These are phyloP conservation scores for Camponotus vicinus DNA, from an alignment of 1,140 invertebrate genomes.

Conservation along the genomic window DNA sequence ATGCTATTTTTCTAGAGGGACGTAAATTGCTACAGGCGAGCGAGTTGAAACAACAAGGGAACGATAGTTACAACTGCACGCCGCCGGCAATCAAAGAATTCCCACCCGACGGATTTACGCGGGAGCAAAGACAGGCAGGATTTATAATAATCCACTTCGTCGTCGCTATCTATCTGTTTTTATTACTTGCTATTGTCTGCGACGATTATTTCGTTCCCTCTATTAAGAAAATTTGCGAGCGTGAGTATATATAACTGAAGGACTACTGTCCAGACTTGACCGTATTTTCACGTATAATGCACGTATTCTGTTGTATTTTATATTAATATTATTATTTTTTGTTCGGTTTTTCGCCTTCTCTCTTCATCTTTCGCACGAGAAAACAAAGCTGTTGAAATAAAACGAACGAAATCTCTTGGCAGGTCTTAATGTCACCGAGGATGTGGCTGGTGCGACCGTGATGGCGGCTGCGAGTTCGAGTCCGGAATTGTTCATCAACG, in stretches of 20 bases:
- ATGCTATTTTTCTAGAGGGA: conserved; percentile 42
- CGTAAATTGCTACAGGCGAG: conserved; percentile 79
- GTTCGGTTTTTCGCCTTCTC: background rate
- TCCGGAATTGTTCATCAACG: conserved; percentile 88
- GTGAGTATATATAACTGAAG: conserved; percentile 80
- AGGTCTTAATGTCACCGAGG: conserved; percentile 86
- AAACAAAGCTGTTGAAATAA: background rate
- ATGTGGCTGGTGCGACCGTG: conserved; percentile 89
- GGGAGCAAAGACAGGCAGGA: conserved; percentile 83
- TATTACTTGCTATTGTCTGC: conserved; percentile 87
- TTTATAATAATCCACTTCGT: conserved; percentile 87
- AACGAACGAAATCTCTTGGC: conserved; percentile 38
- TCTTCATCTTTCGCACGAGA: background rate
- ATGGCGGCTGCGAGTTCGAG: conserved; percentile 90
- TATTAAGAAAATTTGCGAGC: conserved; percentile 87
- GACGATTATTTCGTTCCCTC: conserved; percentile 88
- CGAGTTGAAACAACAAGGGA: background rate
- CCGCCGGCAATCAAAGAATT: conserved; percentile 86
- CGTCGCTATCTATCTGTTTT: conserved; percentile 87
- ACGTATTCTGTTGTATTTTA: too few species aligned
- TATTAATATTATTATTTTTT: too few species aligned
- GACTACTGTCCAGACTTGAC: background rate
- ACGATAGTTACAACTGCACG: conserved; percentile 84
- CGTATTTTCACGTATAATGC: background rate
- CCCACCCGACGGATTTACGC: conserved; percentile 86